phyloP scores from a whole-genome alignment of 2,888 invertebrate genomes.

The Tridacna gigas region DNA sequence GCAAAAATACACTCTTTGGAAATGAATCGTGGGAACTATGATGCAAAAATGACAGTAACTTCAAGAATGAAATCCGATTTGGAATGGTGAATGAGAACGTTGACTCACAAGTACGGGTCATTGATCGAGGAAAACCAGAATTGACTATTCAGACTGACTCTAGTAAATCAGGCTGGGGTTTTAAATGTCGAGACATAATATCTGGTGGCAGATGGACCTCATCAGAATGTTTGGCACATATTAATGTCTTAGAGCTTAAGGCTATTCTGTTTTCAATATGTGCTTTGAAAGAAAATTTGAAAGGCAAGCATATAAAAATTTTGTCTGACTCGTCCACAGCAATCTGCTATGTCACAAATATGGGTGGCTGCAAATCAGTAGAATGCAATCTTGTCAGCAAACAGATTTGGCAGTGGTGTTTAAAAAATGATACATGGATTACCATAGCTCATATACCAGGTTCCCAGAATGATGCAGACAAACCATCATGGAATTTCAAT shows the following conservation, averaged over 20 bases:
- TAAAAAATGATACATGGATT: slow-evolving; percentile 24
- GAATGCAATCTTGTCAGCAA: slow-evolving; percentile 38
- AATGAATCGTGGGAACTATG: slow-evolving; percentile 21
- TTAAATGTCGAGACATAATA: neutral
- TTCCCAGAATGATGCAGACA: slow-evolving; percentile 5
- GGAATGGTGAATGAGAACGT: neutral
- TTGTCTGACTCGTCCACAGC: slow-evolving; percentile 2
- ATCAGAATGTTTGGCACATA: slow-evolving; percentile 5
- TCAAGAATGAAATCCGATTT: slow-evolving; percentile 4
- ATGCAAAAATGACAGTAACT: slow-evolving; percentile 15
- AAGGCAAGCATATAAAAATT: slow-evolving; percentile 16
- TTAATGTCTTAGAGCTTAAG: slow-evolving; percentile 26
- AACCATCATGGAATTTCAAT: slow-evolving; percentile 22
- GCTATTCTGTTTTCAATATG: slow-evolving; percentile 18
- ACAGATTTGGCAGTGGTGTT: slow-evolving; percentile 31
- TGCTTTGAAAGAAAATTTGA: neutral
- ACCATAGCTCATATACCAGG: slow-evolving; percentile 6
- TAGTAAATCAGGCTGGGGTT: neutral
- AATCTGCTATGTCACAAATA: slow-evolving; percentile 11
- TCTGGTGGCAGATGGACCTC: slow-evolving; percentile 13
- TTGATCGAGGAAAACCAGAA: neutral
- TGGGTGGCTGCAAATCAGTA: slow-evolving; percentile 24
- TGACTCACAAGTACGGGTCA: neutral
- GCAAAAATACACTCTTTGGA: too few relatives aligned
- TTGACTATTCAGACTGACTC: neutral